Evolutionary conservation across 2,797 vertebrate species (phyloP), one percentile per base, ranked within the genome.

Genomic region (Microctenopoma lineatum): DNA sequence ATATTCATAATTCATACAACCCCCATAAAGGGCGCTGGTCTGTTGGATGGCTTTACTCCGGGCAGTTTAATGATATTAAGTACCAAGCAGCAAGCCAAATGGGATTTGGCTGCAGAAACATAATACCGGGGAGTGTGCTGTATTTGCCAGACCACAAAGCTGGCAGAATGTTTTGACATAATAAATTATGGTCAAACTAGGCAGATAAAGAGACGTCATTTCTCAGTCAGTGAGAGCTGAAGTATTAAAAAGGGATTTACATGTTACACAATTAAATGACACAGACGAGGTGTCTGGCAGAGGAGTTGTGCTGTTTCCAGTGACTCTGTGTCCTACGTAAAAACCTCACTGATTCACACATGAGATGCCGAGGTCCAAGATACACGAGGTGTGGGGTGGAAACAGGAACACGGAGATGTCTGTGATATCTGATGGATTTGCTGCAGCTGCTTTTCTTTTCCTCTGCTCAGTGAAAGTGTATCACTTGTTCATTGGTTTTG

Each of bases 21-120:
- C 29, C 16, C n/a, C 25, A 53, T 32, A 25, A 36, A 44, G 39
- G 29, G 39, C 27, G n/a, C 5, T 15, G 21, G 26, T 18, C 47
- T 64, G 59, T n/a, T 73, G 29, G 46, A 42, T 78, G 67, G 56
- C 21, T 61, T 70, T 64, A 44, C 76, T 72, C 59, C 51, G 56
- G 48, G 62, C 16, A 44, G 7, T 57, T 75, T 69, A 64, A 56
- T 61, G 42, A 47, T 48, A 70, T 64, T 65, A 73, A 59, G 47
- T 62, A 52, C 57, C 53, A 66, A 74, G 58, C 66, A 80, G 78
- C 77, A 51, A 73, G 55, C 69, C 79, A 67, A 60, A 56, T 26
- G 70, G 65, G 70, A 81, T 79, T 79, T 77, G 44, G n/a, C 47
- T 56, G 41, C 50, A 73, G 57, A 68, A 73, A 71, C 74, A 75